Evolutionary conservation across 2,113 vertebrate genomes (phyloP), one percentile per base, ranked within the genome.

Genomic region (Ellobius talpinus): DNA sequence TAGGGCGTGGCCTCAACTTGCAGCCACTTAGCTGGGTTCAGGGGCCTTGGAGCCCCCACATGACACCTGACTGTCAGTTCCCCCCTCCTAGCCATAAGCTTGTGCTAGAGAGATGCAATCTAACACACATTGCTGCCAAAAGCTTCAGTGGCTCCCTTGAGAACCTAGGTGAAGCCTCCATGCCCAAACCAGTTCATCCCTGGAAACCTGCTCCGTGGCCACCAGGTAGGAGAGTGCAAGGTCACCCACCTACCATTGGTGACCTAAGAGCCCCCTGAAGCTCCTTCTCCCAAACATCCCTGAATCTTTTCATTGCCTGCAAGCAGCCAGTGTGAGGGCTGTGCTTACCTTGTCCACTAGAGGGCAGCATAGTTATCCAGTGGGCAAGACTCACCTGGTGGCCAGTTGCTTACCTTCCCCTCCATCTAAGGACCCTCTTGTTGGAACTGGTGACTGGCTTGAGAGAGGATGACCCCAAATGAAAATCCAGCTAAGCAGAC

Each of bases 81-180:
- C n/a, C 7, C 31, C 17, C 12, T 26, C 33, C 19, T 29, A 1
- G 23, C 23, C 9, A 2, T 29, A 0, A 0, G 5, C 19, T 6
- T 33, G 76, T 39, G 61, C n/a, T 8, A 8, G 21, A 14, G 45
- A n/a, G 31, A 13, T 55, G 2, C 36, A 3, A 10, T 19, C 1
- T 0, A 16, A 13, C 11, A 13, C 70, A 52, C 8, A 19, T 8
- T 36, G 16, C 14, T 0, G 1, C 7, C 31, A 5, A 1, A 6
- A 36, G 4, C 2, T 14, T 21, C 33, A 42, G 65, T 9, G 23
- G n/a, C 4, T 65, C n/a, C 1, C 29, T 29, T 1, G 23, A 7
- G 47, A n/a, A 58, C 66, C 36, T 0, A 0, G 17, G 1, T 58
- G 24, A 63, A 19, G 31, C 78, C 73, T 68, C 8, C 7, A 17